Evolutionary conservation across 2,797 vertebrate genomes (phyloP).

Genomic region (Salarias fasciatus): DNA sequence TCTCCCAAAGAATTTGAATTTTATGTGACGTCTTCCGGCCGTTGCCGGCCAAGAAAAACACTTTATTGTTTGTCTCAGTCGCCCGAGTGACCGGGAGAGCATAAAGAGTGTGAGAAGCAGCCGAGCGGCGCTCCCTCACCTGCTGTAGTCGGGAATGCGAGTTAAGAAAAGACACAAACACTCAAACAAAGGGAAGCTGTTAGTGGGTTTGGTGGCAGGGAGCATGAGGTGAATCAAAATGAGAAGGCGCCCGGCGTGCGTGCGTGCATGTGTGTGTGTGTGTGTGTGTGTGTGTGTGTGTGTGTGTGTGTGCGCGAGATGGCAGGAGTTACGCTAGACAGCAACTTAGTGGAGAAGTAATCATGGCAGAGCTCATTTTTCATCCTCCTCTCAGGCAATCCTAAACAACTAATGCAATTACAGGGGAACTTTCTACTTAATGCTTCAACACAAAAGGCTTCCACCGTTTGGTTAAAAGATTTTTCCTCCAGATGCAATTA

Average conservation of each 20-base stretch:
- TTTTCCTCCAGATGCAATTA: conserved; percentile 82
- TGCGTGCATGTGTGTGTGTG: no score
- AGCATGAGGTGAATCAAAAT: conserved; percentile 54
- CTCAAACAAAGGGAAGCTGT: conserved; percentile 29
- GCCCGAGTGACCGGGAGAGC: neutral
- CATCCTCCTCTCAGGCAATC: conserved; percentile 66
- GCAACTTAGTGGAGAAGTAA: conserved; percentile 64
- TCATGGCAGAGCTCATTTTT: conserved; percentile 75
- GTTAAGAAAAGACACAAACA: conserved; percentile 36
- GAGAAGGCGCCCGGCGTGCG: conserved; percentile 30
- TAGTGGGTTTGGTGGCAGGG: conserved; percentile 14
- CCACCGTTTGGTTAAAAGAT: conserved; percentile 76
- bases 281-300: no score
- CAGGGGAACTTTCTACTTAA: conserved; percentile 74
- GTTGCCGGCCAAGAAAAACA: neutral
- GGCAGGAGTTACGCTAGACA: conserved; percentile 59
- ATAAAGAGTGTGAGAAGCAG: no score
- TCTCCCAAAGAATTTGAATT: neutral
- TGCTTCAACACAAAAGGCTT: conserved; percentile 77
- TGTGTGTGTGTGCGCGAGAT: conserved; percentile 21
- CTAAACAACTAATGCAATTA: conserved; percentile 79
- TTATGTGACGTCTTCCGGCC: neutral
- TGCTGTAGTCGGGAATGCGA: conserved; percentile 18
- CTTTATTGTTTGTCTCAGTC: neutral
- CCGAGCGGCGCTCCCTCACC: conserved; percentile 14